These are phyloP conservation scores for Matsumyia berberina DNA, from an alignment of 2,888 invertebrate species.

Conservation along the genomic window DNA sequence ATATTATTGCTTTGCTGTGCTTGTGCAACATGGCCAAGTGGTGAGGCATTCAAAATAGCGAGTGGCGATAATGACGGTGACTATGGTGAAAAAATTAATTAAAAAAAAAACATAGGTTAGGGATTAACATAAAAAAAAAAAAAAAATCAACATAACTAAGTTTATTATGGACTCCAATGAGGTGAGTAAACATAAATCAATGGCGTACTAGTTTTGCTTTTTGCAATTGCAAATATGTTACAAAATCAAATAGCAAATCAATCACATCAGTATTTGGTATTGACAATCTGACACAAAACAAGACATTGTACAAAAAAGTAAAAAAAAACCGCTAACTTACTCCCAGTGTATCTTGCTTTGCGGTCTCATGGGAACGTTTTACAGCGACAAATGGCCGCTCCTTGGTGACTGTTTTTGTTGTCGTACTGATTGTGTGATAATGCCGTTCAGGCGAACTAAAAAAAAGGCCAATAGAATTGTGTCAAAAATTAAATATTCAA, in stretches of 20 bases:
- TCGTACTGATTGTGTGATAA: slow-evolving; percentile 83
- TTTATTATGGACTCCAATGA: not conserved
- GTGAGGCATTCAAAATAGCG: slow-evolving; percentile 79
- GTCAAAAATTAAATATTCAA: slow-evolving; percentile 15
- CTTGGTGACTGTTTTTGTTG: slow-evolving; percentile 77
- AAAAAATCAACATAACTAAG: too few species aligned
- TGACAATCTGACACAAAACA: slow-evolving; percentile 23
- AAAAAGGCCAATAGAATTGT: not conserved
- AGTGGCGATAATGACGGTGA: slow-evolving; percentile 79
- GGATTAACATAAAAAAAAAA: slow-evolving; percentile 43
- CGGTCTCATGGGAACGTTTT: slow-evolving; percentile 86
- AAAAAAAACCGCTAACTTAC: slow-evolving; percentile 74
- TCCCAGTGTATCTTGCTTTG: slow-evolving; percentile 75
- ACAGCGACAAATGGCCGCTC: slow-evolving; percentile 88
- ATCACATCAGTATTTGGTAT: slow-evolving; percentile 25
- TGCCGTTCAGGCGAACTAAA: slow-evolving; percentile 81
- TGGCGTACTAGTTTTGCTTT: not conserved
- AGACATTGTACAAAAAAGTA: slow-evolving; percentile 31
- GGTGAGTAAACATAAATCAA: not conserved
- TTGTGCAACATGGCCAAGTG: slow-evolving; percentile 79
- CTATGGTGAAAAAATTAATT: slow-evolving; percentile 72
- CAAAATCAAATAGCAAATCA: slow-evolving; percentile 18
- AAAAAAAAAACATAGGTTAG: slow-evolving; percentile 64
- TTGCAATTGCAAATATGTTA: slow-evolving; percentile 18
- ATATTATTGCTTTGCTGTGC: slow-evolving; percentile 77